Conservation (phyloP, 2,797 vertebrate species). For the Florisuga fusca region DNA sequence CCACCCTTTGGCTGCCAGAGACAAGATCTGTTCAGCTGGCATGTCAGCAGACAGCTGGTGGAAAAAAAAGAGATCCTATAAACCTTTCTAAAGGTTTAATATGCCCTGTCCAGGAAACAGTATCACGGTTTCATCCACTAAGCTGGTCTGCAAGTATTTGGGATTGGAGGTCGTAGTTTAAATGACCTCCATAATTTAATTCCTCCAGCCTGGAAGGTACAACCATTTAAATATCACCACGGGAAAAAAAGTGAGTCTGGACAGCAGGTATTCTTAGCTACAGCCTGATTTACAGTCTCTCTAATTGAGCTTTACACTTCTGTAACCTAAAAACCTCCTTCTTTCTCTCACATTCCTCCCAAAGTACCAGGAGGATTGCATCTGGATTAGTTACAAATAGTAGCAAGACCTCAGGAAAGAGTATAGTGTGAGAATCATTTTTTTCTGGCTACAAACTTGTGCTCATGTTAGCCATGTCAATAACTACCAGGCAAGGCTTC, state of each 20-base stretch:
- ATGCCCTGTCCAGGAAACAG: slow-evolving; percentile 23
- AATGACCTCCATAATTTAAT: slow-evolving; percentile 30
- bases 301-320: slow-evolving; percentile 68
- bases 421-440: background rate
- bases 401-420: slow-evolving; percentile 41
- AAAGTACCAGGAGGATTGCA: slow-evolving; percentile 52
- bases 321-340: slow-evolving; percentile 69
- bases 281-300: slow-evolving; percentile 41
- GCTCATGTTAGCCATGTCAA: slow-evolving; percentile 38
- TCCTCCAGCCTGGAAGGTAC: slow-evolving; percentile 60
- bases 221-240: slow-evolving; percentile 63
- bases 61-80: slow-evolving; percentile 47
- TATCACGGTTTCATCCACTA: slow-evolving; percentile 53
- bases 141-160: slow-evolving; percentile 53
- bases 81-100: slow-evolving; percentile 65
- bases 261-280: slow-evolving; percentile 52
- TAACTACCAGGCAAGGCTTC: slow-evolving; percentile 41
- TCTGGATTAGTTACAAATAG: slow-evolving; percentile 73
- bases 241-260: slow-evolving; percentile 38
- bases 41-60: slow-evolving; percentile 56
- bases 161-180: slow-evolving; percentile 56
- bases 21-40: slow-evolving; percentile 8
- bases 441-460: slow-evolving; percentile 43
- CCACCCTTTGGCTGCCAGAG: background rate
- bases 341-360: slow-evolving; percentile 54